Evolutionary conservation across 37 sponge, comb jelly and placozoan genomes (phyloP).

Genomic region (Geodia barretti): DNA sequence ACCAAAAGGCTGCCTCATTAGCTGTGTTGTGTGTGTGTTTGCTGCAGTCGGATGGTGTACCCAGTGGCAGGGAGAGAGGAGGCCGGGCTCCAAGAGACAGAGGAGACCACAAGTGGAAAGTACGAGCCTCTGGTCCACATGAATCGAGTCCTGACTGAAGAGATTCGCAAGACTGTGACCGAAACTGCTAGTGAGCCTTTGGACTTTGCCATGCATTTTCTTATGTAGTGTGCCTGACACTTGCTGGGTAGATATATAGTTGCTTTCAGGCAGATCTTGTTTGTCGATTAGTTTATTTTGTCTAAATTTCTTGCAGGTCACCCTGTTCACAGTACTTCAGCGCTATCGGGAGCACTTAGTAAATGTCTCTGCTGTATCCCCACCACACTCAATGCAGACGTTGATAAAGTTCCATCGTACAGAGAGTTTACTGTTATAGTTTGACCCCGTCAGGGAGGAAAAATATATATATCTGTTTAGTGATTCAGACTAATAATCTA

Average conservation of each 20-base stretch:
- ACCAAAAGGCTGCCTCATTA: not conserved
- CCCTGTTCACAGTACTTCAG: slow-evolving; percentile 18
- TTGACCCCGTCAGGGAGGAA: no score
- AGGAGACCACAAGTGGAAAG: slow-evolving; percentile 34
- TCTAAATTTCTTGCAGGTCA: not conserved
- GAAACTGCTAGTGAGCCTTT: not conserved
- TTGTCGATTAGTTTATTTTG: not conserved
- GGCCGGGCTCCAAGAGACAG: slow-evolving; percentile 3
- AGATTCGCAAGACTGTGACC: slow-evolving; percentile 27
- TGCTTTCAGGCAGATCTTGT: not conserved
- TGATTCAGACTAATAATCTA: no score
- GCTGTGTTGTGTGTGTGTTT: not conserved
- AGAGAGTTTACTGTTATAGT: no score
- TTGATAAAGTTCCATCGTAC: no score
- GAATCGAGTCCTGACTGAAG: slow-evolving; percentile 39
- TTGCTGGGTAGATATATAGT: not conserved
- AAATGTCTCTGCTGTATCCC: slow-evolving; percentile 74
- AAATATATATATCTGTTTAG: no score
- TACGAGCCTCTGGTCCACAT: slow-evolving; percentile 62
- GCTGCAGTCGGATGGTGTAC: slow-evolving; percentile 47
- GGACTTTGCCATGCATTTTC: no score
- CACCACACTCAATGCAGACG: not conserved
- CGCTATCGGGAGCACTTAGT: slow-evolving; percentile 61
- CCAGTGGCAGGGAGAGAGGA: slow-evolving; percentile 9
- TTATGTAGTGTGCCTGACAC: no score